Evolutionary conservation across 2,888 invertebrate genomes (phyloP), one percentile per base, ranked within the genome.

Genomic region (Plemyria rubiginata): DNA sequence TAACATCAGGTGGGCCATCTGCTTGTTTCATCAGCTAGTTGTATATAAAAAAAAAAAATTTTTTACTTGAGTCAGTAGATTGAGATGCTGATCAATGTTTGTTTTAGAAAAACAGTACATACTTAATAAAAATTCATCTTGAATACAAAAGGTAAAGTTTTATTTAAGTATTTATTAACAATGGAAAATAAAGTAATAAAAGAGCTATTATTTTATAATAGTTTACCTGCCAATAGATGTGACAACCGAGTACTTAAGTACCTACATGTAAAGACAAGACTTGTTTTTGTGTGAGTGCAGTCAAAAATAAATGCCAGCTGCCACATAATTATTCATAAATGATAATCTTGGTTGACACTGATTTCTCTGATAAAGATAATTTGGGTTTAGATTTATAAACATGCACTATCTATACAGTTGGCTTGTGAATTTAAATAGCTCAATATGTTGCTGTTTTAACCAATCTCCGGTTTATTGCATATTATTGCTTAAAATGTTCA

Each of bases 231-330:
- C 9, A 13, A 2, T 7, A 41, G 7, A 16, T 15, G 2, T 45
- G 16, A 45, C 16, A 9, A 16, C 7, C 9, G 3, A 16, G 16
- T 16, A 16, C n/a, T n/a, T n/a, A n/a, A n/a, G n/a, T n/a, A n/a
- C n/a, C n/a, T 16, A 3, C 8, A 43, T 43, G 15, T 45, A 6
- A 32, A 38, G 9, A 11, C 8, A 38, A 45, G 16, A 45, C 16
- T 45, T 16, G 16, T 45, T 45, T 40, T 15, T 49, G 13, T 41
- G 16, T 38, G 2, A 40, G 53, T 50, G 36, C 48, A 48, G 41
- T 48, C 60, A 54, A 48, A 69, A 71, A 72, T 70, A 70, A 68
- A 60, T 56, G 16, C 66, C 70, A 75, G 60, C 73, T 75, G 75
- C 67, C 54, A 28, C 55, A 55, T 61, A 62, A 69, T 74, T 57